These are phyloP conservation scores for Thunnus maccoyii DNA, from an alignment of 2,113 vertebrate species.

Conservation along the genomic window DNA sequence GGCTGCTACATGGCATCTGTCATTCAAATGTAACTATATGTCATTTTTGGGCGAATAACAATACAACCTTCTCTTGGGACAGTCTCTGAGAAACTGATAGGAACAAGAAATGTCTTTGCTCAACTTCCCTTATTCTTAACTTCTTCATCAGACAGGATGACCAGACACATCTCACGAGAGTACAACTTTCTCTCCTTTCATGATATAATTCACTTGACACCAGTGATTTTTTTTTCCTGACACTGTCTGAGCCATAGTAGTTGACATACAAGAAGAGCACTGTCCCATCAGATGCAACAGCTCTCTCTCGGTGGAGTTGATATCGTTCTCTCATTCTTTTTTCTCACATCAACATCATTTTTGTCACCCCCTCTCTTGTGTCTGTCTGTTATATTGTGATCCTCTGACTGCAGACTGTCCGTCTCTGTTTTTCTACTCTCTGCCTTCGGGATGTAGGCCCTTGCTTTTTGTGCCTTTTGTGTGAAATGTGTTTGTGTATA, in stretches of 20 bases:
- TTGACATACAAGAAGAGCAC: slow-evolving; percentile 35
- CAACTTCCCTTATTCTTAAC: slow-evolving; percentile 23
- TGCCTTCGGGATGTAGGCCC: slow-evolving; percentile 60
- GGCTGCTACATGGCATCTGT: too few relatives aligned
- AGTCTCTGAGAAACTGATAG: slow-evolving; percentile 1
- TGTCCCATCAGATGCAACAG: slow-evolving; percentile 33
- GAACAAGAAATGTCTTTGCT: slow-evolving; percentile 26
- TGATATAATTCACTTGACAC: slow-evolving; percentile 52
- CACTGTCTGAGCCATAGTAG: slow-evolving; percentile 49
- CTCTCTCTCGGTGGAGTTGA: slow-evolving; percentile 33
- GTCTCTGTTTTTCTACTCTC: slow-evolving; percentile 39
- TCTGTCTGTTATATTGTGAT: slow-evolving; percentile 65
- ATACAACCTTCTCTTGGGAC: too few relatives aligned
- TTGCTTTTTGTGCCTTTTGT: slow-evolving; percentile 37
- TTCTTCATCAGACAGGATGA: slow-evolving; percentile 29
- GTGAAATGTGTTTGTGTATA: slow-evolving; percentile 12
- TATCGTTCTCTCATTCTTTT: slow-evolving; percentile 34
- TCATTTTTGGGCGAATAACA: too few relatives aligned
- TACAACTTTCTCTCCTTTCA: slow-evolving; percentile 51
- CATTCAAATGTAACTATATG: too few relatives aligned
- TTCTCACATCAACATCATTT: slow-evolving; percentile 59
- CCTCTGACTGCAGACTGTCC: slow-evolving; percentile 52
- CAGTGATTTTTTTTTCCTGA: slow-evolving; percentile 38
- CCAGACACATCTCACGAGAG: slow-evolving; percentile 37
- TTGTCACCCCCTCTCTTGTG: slow-evolving; percentile 64